Evolutionary conservation across 1,140 invertebrate species (phyloP), one percentile per base, ranked within the genome.

Genomic region (Mercenaria mercenaria): DNA sequence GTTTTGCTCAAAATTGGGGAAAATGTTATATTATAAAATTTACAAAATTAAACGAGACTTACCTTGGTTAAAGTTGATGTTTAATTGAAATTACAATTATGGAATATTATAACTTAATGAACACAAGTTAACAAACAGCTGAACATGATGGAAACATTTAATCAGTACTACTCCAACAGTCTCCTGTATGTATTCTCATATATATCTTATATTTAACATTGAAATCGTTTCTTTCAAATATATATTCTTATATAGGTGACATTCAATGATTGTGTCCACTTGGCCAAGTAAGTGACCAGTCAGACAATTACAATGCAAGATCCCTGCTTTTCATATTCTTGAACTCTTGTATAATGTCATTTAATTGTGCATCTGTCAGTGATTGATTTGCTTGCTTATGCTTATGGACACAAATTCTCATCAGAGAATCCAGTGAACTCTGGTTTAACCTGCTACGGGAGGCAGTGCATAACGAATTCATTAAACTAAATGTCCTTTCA

Each of bases 401-500:
- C 15, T 39, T 43, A 39, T 39, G 50, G 26, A 34, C 50, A 29
- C 80, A 84, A 15, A 76, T 76, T 4, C 20, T n/a, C 39, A 47
- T 26, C 26, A 77, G 15, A 11, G n/a, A 11, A 29, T 77, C 74
- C 23, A 47, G 26, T n/a, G 39, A 43, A 77, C 23, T n/a, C 34
- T 43, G 32, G 18, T n/a, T 29, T 15, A 77, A 8, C n/a, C 39
- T 56, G 26, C 18, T 56, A 10, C 29, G 26, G 26, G 6, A 23
- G 20, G 39, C 1, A 39, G 69, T 74, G n/a, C 69, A 74, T 8
- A 74, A n/a, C 39, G 37, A 41, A 18, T 74, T 74, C 82, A 85
- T 85, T 50, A 85, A 52, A 50, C 50, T 61, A 52, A 85, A 85
- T 26, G 69, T 26, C 64, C 82, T 47, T 32, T 72, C 82, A 50